A percentile compares a stretch with the other conserved stretches of the same genome.
These are phyloP conservation scores for Discoglossus pictus DNA, from an alignment of 2,797 vertebrate species.

Conservation along the genomic window DNA sequence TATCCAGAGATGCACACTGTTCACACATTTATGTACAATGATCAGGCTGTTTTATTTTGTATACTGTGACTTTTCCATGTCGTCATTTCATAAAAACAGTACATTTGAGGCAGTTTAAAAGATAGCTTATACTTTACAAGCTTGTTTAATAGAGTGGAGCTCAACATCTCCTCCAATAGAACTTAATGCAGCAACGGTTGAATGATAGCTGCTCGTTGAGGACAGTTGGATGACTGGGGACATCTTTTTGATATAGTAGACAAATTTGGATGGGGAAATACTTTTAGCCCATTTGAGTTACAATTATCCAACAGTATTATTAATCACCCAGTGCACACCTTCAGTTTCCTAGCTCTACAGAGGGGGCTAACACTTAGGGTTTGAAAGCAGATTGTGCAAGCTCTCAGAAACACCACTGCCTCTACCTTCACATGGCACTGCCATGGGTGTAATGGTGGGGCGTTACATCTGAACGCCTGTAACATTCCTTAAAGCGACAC, in stretches of 20 bases:
- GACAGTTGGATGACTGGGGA: too few relatives aligned
- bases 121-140: conserved; percentile 36
- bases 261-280: too few relatives aligned
- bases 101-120: conserved; percentile 30
- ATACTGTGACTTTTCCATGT: conserved; percentile 15
- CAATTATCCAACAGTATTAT: too few relatives aligned
- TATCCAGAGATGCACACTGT: too few relatives aligned
- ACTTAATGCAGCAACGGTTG: too few relatives aligned
- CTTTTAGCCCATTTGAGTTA: too few relatives aligned
- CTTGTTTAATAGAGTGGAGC: conserved; percentile 3
- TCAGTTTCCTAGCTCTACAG: too few relatives aligned
- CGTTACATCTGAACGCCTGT: background rate
- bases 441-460: background rate
- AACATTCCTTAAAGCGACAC: background rate
- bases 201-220: too few relatives aligned
- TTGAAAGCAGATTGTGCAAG: background rate
- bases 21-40: conserved; percentile 24
- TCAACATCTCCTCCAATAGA: too few relatives aligned
- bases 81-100: conserved; percentile 27
- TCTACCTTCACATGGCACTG: conserved; percentile 12
- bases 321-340: too few relatives aligned
- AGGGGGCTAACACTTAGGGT: background rate
- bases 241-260: too few relatives aligned
- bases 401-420: background rate
- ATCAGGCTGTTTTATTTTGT: conserved; percentile 38